Evolutionary conservation across 2,888 invertebrate species (phyloP), one percentile per base, ranked within the genome.

Genomic region (Rhaphigaster nebulosa): DNA sequence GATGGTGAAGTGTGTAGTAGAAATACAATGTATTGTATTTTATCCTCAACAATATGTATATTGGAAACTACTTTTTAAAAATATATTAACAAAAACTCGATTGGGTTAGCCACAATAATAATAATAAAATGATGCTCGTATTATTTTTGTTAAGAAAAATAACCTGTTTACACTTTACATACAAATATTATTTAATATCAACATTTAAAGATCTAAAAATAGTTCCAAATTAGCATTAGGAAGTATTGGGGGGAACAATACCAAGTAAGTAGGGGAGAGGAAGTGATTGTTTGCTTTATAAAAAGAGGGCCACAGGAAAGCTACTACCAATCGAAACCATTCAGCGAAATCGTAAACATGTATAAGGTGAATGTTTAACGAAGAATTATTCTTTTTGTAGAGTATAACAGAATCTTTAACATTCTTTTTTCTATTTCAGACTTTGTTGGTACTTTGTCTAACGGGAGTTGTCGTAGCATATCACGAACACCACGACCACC

Each of bases 361-460:
- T 90, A 50, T 76, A 76, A 34, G 56, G 60, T 50, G 50, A 65
- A 65, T 29, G 4, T 65, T 29, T 26, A 15, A 23, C 12, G 10
- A 50, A 1, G 1, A n/a, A 26, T 8, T 45, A n/a, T 20, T 34
- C 0, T 15, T 50, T 50, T n/a, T 13, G 0, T n/a, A 1, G 13
- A 8, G 4, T 8, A 60, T 10, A 60, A 26, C 0, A 8, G 5
- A 23, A 8, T 60, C 1, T 23, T 23, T 23, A 60, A 10, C 10
- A n/a, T 10, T n/a, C n/a, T n/a, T 1, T 84, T 88, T 56, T 56
- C 34, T n/a, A n/a, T 88, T 88, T 88, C 54, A 88, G 88, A 26
- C 34, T 38, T 10, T 56, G n/a, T 26, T 56, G 6, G 34, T 91
- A 87, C 60, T 91, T 56, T 65, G 89, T 60, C 87, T 91, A 76